Conservation (phyloP, 2,113 vertebrate genomes). For the Henicopernis longicauda region DNA sequence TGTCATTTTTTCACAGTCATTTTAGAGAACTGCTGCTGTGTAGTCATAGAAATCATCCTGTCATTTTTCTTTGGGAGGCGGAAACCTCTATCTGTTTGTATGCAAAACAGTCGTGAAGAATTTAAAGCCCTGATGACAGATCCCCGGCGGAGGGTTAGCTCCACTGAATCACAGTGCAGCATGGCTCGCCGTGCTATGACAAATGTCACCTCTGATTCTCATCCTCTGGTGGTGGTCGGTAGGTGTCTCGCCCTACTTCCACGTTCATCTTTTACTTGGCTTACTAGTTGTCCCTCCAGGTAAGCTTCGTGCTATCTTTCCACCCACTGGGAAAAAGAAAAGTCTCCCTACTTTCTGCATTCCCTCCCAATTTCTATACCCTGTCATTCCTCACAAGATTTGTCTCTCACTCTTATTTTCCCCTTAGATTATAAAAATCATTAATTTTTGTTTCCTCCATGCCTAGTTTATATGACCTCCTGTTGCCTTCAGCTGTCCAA, state of each 20-base stretch:
- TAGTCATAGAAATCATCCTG: not conserved
- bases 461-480: not conserved
- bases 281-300: not conserved
- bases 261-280: accelerated
- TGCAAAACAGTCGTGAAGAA: not conserved
- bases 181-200: not conserved
- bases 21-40: not conserved
- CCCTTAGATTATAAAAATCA: not conserved
- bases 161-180: not conserved
- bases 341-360: not conserved
- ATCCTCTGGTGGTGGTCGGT: not conserved
- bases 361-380: not conserved
- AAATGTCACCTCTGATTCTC: not conserved
- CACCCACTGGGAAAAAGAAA: not conserved
- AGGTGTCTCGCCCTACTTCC: not conserved
- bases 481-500: not conserved
- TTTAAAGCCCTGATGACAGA: not conserved
- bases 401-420: not conserved
- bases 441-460: not conserved
- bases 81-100: not conserved
- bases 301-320: not conserved
- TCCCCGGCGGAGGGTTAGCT: not conserved
- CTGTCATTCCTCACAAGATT: not conserved
- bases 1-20: not conserved
- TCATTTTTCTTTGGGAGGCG: not conserved